A percentile compares a stretch with the other conserved stretches of the same genome.
phyloP scores from a whole-genome alignment of 2,113 vertebrate genomes.

The Labeo rohita region DNA sequence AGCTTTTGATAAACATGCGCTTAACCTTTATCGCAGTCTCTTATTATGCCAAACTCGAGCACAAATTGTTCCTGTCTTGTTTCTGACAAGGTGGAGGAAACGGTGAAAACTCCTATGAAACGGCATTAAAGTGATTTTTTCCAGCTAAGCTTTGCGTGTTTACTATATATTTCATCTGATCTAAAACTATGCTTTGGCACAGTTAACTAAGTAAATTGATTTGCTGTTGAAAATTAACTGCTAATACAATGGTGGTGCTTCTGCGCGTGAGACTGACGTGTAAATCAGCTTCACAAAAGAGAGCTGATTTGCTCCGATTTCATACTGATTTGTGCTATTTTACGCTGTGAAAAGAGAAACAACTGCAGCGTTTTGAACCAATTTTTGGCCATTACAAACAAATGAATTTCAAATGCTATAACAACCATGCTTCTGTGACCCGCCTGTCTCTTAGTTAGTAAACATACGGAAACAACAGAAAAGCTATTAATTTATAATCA shows the following conservation, averaged over 20 bases:
- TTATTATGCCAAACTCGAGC: constrained; percentile 49
- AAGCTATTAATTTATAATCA: background rate
- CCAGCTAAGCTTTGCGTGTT: background rate
- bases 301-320: constrained; percentile 66
- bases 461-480: background rate
- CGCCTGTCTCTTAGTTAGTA: background rate
- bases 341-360: constrained; percentile 52
- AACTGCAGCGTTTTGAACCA: constrained; percentile 47
- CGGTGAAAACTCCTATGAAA: background rate
- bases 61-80: constrained; percentile 66
- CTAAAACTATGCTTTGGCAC: background rate
- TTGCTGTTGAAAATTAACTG: background rate
- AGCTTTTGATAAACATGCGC: constrained; percentile 73
- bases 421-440: constrained; percentile 32
- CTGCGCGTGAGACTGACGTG: constrained; percentile 73
- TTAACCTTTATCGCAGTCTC: constrained; percentile 62
- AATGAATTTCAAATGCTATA: constrained; percentile 50
- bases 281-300: constrained; percentile 73
- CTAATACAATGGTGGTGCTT: constrained; percentile 59
- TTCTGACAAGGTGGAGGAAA: constrained; percentile 7
- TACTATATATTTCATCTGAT: background rate
- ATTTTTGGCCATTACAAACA: constrained; percentile 59
- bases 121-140: constrained; percentile 28
- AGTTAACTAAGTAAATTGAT: background rate
- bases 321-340: constrained; percentile 73